Evolutionary conservation across 2,888 invertebrate genomes (phyloP).

Genomic region (Noctua comes): DNA sequence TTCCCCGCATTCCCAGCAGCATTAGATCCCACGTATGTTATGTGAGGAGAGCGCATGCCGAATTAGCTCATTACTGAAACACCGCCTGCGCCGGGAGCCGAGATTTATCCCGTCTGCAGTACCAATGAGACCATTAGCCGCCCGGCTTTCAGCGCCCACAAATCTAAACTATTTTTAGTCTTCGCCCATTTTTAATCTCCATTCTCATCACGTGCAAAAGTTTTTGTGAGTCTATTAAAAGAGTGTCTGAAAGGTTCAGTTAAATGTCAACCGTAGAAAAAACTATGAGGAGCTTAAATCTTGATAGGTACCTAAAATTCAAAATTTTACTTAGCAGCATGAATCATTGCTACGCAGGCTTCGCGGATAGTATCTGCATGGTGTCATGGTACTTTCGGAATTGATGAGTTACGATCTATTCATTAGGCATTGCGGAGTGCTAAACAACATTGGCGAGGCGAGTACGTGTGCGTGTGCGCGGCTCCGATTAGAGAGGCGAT

Average conservation of each 20-base stretch:
- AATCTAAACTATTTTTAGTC: conserved; percentile 58
- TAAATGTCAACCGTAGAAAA: conserved; percentile 16
- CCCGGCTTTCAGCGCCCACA: conserved; percentile 71
- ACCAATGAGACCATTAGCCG: conserved; percentile 80
- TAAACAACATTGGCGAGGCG: conserved; percentile 27
- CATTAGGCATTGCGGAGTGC: conserved; percentile 46
- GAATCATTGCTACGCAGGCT: conserved; percentile 14
- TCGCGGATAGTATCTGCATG: conserved; percentile 21
- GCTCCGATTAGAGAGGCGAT: conserved; percentile 75
- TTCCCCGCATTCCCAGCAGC: conserved; percentile 73
- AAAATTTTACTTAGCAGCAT: conserved; percentile 6
- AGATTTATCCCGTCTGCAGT: conserved; percentile 79
- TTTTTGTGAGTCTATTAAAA: background rate
- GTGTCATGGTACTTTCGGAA: conserved; percentile 44
- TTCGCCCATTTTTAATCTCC: conserved; percentile 28
- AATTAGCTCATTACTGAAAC: conserved; percentile 84
- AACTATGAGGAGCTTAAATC: background rate
- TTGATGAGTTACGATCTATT: conserved; percentile 53
- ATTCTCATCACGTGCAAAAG: conserved; percentile 17
- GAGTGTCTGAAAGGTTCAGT: conserved; percentile 9
- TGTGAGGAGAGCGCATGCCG: conserved; percentile 75
- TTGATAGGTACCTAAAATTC: background rate
- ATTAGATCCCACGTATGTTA: conserved; percentile 69
- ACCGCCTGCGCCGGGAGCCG: conserved; percentile 71
- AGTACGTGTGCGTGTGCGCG: conserved; percentile 55